phyloP scores from a whole-genome alignment of 92 coral and sea anemone species.

The Pocillopora meandrina region DNA sequence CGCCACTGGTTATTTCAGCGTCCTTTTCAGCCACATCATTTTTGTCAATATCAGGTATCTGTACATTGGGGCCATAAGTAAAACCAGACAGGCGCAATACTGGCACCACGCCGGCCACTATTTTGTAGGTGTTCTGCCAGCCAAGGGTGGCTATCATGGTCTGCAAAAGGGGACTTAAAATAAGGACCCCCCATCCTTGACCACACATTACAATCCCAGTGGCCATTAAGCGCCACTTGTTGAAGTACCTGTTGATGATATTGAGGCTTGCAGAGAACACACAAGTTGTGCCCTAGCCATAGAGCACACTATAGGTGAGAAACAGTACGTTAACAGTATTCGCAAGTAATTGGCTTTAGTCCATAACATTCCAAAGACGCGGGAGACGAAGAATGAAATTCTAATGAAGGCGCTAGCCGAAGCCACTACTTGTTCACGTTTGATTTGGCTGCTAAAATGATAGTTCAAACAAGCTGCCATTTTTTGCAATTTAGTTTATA shows the following conservation, averaged over 20 bases:
- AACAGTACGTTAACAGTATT: slow-evolving; percentile 40
- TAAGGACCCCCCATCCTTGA: slow-evolving; percentile 52
- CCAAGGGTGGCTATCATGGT: slow-evolving; percentile 33
- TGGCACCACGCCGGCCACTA: slow-evolving; percentile 42
- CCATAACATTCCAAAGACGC: too few relatives aligned
- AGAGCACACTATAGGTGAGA: slow-evolving; percentile 58
- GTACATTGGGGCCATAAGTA: slow-evolving; percentile 31
- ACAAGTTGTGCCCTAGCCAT: slow-evolving; percentile 57
- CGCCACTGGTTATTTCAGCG: too few relatives aligned
- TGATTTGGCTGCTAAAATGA: too few relatives aligned
- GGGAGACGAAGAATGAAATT: too few relatives aligned
- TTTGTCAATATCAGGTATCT: slow-evolving; percentile 7
- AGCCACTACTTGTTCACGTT: too few relatives aligned
- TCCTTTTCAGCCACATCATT: neutral
- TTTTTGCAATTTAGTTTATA: too few relatives aligned
- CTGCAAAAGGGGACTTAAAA: slow-evolving; percentile 52
- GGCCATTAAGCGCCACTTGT: slow-evolving; percentile 51
- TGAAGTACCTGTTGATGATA: slow-evolving; percentile 49
- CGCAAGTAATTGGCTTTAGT: too few relatives aligned
- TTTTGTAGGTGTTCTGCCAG: slow-evolving; percentile 44
- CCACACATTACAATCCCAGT: slow-evolving; percentile 46
- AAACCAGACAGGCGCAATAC: slow-evolving; percentile 29
- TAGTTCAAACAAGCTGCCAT: too few relatives aligned
- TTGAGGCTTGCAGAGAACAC: slow-evolving; percentile 40
- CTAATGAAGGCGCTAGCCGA: too few relatives aligned